Percentiles rank a stretch among this genome's conserved stretches.
These are phyloP conservation scores for Murina feae DNA, from an alignment of 2,113 vertebrate genomes.

Conservation along the genomic window DNA sequence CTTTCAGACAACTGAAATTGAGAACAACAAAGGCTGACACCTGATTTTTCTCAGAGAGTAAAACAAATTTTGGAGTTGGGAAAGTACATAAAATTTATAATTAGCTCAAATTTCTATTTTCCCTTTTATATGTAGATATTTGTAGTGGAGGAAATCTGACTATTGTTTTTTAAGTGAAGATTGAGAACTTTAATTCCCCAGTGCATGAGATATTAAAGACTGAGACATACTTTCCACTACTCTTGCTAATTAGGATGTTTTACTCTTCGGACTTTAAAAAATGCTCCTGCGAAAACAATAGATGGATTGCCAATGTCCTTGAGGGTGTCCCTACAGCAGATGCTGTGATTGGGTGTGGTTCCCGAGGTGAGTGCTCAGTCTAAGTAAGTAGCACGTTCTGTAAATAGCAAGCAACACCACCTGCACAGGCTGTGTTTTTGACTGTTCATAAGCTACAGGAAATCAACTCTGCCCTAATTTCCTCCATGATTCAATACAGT, in stretches of 20 bases:
- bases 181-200: not conserved
- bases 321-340: not conserved
- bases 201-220: conserved; percentile 25
- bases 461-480: conserved; percentile 81
- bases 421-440: conserved; percentile 66
- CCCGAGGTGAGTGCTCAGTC: conserved; percentile 60
- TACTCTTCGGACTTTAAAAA: conserved; percentile 14
- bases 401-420: conserved; percentile 72
- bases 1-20: not conserved
- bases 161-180: not conserved
- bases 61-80: not conserved
- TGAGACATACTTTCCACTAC: conserved; percentile 46
- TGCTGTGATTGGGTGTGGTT: conserved; percentile 63
- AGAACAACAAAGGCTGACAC: not conserved
- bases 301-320: conserved; percentile 62
- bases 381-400: conserved; percentile 58
- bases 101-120: not conserved
- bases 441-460: conserved; percentile 79
- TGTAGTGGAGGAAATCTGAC: not conserved
- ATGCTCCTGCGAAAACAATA: conserved; percentile 71
- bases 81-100: not conserved
- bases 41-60: not conserved
- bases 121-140: not conserved
- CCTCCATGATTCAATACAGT: conserved; percentile 76
- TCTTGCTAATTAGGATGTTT: conserved; percentile 16